phyloP scores from a whole-genome alignment of 2,888 invertebrate genomes.

The Malthinus flaveolus region DNA sequence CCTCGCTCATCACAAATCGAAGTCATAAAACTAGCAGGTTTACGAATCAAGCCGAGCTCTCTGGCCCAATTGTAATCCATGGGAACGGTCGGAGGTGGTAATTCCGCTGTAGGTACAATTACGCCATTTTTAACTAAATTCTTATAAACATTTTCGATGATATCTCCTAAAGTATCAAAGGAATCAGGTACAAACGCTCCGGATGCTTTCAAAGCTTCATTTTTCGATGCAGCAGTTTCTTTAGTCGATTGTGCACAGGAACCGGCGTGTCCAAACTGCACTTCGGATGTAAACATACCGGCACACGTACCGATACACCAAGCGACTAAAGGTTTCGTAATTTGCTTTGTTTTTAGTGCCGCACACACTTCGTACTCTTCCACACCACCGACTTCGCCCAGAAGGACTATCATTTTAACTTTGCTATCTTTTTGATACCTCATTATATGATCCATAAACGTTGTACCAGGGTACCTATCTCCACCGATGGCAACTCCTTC shows the following conservation, averaged over 20 bases:
- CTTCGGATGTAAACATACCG: slow-evolving; percentile 80
- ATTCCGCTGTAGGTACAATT: slow-evolving; percentile 86
- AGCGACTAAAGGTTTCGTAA: slow-evolving; percentile 94
- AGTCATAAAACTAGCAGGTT: slow-evolving; percentile 99
- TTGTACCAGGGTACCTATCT: slow-evolving; percentile 96
- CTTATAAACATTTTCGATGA: slow-evolving; percentile 74
- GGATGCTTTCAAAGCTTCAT: slow-evolving; percentile 75
- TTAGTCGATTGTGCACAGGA: slow-evolving; percentile 87
- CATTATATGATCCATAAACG: slow-evolving; percentile 96
- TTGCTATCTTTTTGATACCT: slow-evolving; percentile 80
- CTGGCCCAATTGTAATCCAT: slow-evolving; percentile 99
- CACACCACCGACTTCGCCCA: slow-evolving; percentile 98
- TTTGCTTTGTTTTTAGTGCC: slow-evolving; percentile 76
- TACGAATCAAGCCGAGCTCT: slow-evolving; percentile 95
- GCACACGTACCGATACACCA: slow-evolving; percentile 91
- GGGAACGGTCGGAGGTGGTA: slow-evolving; percentile 98
- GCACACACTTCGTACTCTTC: slow-evolving; percentile 97
- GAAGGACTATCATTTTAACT: slow-evolving; percentile 91
- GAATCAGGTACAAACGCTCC: slow-evolving; percentile 92
- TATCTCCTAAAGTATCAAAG: slow-evolving; percentile 86
- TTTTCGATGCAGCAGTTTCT: slow-evolving; percentile 94
- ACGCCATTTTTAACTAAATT: slow-evolving; percentile 78
- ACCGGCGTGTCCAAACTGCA: slow-evolving; percentile 99
- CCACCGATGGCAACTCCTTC: slow-evolving; percentile 98
- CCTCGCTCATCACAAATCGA: slow-evolving; percentile 99